Evolutionary conservation across 2,888 invertebrate genomes (phyloP).

Genomic region (Encarsia formosa): DNA sequence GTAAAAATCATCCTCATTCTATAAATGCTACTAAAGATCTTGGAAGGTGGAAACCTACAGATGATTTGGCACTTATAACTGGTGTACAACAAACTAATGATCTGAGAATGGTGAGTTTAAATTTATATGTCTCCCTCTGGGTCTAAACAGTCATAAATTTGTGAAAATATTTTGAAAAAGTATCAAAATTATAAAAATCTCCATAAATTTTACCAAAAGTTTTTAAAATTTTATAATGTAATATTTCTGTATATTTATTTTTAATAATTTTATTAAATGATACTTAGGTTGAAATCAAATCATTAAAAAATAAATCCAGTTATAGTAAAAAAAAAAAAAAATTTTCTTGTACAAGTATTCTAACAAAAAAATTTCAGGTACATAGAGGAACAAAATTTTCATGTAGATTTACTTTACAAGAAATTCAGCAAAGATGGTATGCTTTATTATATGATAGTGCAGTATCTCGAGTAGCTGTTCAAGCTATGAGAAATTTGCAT

Average conservation of each 20-base stretch:
- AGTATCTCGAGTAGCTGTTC: constrained; percentile 84
- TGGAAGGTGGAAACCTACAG: constrained; percentile 95
- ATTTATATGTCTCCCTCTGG: no score
- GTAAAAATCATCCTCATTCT: constrained; percentile 65
- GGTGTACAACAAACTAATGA: constrained; percentile 91
- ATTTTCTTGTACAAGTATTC: no score
- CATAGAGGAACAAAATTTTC: constrained; percentile 93
- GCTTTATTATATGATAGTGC: constrained; percentile 92
- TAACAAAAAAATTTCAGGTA: constrained; percentile 57
- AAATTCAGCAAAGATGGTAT: constrained; percentile 95
- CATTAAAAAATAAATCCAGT: no score
- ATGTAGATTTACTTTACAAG: constrained; percentile 87
- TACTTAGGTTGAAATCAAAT: no score
- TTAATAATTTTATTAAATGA: background rate
- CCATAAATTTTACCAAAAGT: no score
- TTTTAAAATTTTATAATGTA: background rate
- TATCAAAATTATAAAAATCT: no score
- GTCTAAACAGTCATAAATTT: no score
- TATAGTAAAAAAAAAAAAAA: no score
- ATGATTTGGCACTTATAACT: constrained; percentile 89
- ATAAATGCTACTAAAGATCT: constrained; percentile 73
- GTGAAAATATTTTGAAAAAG: no score
- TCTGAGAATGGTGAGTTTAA: constrained; percentile 58
- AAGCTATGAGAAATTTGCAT: constrained; percentile 90
- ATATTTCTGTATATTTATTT: background rate